phyloP scores from a whole-genome alignment of 2,113 vertebrate genomes.

The Equus quagga region DNA sequence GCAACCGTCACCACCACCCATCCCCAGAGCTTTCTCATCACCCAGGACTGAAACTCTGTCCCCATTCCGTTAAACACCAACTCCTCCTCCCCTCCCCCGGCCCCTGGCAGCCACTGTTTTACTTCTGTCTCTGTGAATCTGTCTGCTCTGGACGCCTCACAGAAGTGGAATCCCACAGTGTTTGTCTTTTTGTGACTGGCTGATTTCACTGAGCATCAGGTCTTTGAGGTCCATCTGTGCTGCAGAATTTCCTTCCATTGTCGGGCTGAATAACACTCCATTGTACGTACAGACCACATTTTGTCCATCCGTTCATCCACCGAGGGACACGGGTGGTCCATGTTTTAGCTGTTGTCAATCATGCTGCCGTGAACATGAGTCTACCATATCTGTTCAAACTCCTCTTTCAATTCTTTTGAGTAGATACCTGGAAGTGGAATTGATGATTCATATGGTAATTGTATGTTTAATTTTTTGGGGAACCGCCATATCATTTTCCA shows the following conservation, averaged over 20 bases:
- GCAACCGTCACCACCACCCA: too few species aligned
- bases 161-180: not conserved
- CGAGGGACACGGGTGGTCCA: not conserved
- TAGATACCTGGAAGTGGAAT: not conserved
- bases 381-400: too few species aligned
- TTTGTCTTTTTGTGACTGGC: not conserved
- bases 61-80: not conserved
- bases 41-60: not conserved
- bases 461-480: not conserved
- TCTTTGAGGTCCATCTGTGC: not conserved
- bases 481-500: not conserved
- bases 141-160: not conserved
- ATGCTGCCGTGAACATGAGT: too few species aligned
- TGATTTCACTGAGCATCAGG: not conserved
- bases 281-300: not conserved
- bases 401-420: too few species aligned
- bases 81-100: accelerated
- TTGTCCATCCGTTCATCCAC: accelerated
- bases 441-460: not conserved
- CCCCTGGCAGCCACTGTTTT: accelerated
- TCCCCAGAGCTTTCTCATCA: not conserved
- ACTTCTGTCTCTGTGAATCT: not conserved
- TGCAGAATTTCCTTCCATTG: not conserved
- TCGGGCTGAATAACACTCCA: not conserved
- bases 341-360: not conserved